phyloP scores from a whole-genome alignment of 2,113 vertebrate species.

The Aythya baeri region DNA sequence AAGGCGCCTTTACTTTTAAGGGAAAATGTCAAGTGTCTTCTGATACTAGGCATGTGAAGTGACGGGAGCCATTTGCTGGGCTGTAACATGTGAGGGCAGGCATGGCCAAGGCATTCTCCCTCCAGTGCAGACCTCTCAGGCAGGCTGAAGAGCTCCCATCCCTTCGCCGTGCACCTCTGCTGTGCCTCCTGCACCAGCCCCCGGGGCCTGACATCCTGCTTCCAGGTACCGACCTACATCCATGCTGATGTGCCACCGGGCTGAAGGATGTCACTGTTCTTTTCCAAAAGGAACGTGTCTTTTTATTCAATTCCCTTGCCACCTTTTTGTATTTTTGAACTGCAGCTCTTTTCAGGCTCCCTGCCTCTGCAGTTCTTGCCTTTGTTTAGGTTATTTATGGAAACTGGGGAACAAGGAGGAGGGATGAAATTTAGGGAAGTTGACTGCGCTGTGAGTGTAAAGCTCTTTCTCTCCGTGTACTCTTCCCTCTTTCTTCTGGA shows the following conservation, averaged over 20 bases:
- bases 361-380: constrained; percentile 16
- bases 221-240: background rate
- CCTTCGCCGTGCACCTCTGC: background rate
- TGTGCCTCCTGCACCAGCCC: background rate
- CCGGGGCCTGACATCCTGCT: background rate
- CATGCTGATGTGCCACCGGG: background rate
- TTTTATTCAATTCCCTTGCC: background rate
- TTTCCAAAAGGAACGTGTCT: background rate
- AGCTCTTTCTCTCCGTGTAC: background rate
- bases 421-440: constrained; percentile 24
- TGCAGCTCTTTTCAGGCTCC: constrained; percentile 17
- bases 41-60: background rate
- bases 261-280: constrained; percentile 23
- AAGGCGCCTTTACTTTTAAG: constrained; percentile 26
- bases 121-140: background rate
- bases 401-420: constrained; percentile 43
- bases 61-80: background rate
- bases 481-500: constrained; percentile 23
- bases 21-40: constrained; percentile 22
- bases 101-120: background rate
- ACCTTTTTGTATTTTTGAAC: constrained; percentile 32
- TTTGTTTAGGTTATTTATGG: constrained; percentile 51
- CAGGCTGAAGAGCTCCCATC: background rate
- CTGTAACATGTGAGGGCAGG: background rate
- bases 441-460: background rate